Evolutionary conservation across 2,797 vertebrate species (phyloP).

Genomic region (Dendrocincla fuliginosa): DNA sequence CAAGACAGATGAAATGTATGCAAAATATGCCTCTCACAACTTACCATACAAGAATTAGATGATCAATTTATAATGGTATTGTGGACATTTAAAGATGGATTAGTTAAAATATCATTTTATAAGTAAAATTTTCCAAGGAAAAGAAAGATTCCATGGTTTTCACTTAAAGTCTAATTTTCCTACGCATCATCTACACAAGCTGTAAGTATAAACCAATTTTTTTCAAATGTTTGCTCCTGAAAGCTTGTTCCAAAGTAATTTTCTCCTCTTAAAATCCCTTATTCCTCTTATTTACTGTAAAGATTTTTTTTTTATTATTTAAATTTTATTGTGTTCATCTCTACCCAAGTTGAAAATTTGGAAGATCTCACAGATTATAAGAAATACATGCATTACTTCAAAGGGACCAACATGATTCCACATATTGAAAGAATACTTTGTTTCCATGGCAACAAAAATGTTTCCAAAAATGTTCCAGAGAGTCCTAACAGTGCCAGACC

Average conservation of each 20-base stretch:
- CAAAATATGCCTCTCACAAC: background rate
- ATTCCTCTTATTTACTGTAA: background rate
- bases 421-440: background rate
- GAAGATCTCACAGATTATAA: background rate
- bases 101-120: background rate
- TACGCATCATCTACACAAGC: background rate
- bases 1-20: background rate
- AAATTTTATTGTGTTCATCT: background rate
- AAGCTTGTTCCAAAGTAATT: background rate
- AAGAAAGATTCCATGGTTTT: background rate
- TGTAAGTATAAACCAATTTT: background rate
- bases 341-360: background rate
- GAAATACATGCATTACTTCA: background rate
- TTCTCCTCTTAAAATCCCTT: background rate
- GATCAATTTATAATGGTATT: background rate
- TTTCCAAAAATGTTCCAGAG: background rate
- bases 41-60: background rate
- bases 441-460: background rate
- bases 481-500: background rate
- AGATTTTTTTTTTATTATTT: background rate
- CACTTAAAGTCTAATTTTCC: background rate
- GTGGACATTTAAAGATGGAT: background rate
- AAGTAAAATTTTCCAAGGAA: background rate
- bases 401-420: background rate
- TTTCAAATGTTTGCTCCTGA: background rate